Percentiles rank a stretch among this genome's conserved stretches.
phyloP scores from a whole-genome alignment of 2,888 invertebrate species.

The Malachius bipustulatus region DNA sequence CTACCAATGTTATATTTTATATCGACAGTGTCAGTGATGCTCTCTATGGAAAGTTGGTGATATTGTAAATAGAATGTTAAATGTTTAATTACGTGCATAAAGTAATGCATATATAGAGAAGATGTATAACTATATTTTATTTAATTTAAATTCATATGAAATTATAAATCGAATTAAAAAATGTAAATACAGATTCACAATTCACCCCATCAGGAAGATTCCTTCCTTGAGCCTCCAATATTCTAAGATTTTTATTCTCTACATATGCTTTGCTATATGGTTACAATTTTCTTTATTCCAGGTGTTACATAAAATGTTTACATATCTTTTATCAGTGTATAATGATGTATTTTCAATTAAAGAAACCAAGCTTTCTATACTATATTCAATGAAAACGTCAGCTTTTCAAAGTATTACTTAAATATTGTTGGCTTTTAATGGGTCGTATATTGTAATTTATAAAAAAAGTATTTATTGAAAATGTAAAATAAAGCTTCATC shows the following conservation, averaged over 20 bases:
- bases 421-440: slow-evolving; percentile 33
- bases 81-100: too few relatives aligned
- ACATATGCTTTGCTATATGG: too few relatives aligned
- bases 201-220: too few relatives aligned
- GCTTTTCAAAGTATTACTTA: slow-evolving; percentile 27
- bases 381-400: slow-evolving; percentile 25
- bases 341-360: slow-evolving; percentile 24
- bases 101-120: too few relatives aligned
- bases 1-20: too few relatives aligned
- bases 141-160: too few relatives aligned
- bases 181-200: too few relatives aligned
- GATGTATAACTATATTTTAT: too few relatives aligned
- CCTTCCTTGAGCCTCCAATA: too few relatives aligned
- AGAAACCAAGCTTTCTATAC: slow-evolving; percentile 27
- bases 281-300: neutral
- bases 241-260: too few relatives aligned
- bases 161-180: too few relatives aligned
- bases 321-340: slow-evolving; percentile 35
- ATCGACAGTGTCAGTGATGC: too few relatives aligned
- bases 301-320: slow-evolving; percentile 15
- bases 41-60: slow-evolving; percentile 1
- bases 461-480: slow-evolving; percentile 33
- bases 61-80: slow-evolving; percentile 7
- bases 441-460: slow-evolving; percentile 31
- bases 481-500: slow-evolving; percentile 38